Conservation (phyloP, 2,888 invertebrate genomes). For the Mamestra brassicae region DNA sequence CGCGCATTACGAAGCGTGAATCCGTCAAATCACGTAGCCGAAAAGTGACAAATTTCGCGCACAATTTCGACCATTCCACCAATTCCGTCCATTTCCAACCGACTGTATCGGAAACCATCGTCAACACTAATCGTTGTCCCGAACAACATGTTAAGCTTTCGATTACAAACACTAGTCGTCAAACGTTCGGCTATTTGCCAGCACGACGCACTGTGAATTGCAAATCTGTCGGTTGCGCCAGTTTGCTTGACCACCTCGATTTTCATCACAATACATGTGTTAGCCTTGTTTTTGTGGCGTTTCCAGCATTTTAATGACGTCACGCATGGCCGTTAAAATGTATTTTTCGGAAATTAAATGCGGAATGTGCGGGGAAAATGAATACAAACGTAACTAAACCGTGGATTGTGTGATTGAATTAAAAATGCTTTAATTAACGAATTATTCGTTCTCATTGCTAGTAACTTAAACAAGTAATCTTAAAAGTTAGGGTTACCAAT, state of each 20-base stretch:
- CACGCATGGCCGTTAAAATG: conserved; percentile 7
- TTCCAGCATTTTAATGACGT: conserved; percentile 48
- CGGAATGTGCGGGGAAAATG: neutral
- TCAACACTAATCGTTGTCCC: conserved; percentile 69
- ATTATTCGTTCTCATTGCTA: neutral
- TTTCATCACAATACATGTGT: conserved; percentile 64
- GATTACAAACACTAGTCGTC: conserved; percentile 74
- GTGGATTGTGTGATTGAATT: neutral
- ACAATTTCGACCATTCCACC: conserved; percentile 35
- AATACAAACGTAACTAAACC: neutral
- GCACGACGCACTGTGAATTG: conserved; percentile 75
- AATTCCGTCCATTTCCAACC: conserved; percentile 26
- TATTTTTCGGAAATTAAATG: conserved; percentile 18
- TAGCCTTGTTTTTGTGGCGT: conserved; percentile 44
- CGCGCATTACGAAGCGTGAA: neutral
- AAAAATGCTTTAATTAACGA: neutral
- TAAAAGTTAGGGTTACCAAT: too few relatives aligned
- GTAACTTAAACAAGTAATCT: too few relatives aligned
- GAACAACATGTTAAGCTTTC: conserved; percentile 75
- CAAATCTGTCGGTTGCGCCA: conserved; percentile 67
- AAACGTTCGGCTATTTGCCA: conserved; percentile 75
- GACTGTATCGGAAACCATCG: conserved; percentile 62
- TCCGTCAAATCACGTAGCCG: conserved; percentile 14
- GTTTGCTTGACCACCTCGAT: conserved; percentile 57
- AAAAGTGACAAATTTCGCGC: conserved; percentile 51